A percentile compares a stretch with the other conserved stretches of the same genome.
Conservation (phyloP, 2,113 vertebrate genomes). For the Charadrius vociferus region DNA sequence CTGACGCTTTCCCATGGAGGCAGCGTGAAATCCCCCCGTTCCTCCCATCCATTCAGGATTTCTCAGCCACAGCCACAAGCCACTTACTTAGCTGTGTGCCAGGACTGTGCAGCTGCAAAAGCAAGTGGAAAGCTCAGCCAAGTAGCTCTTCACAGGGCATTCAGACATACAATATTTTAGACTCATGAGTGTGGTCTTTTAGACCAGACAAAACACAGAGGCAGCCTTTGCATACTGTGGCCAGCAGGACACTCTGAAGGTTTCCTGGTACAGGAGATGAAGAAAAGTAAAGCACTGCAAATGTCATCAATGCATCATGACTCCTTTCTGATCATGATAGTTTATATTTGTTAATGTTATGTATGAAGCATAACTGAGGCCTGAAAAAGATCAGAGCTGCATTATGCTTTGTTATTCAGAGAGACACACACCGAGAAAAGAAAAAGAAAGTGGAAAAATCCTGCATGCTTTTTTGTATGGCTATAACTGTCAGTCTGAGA, state of each 20-base stretch:
- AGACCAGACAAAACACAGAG: constrained; percentile 9
- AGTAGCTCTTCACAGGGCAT: not conserved
- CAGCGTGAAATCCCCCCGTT: not conserved
- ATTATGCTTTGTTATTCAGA: not conserved
- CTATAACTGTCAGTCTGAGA: not conserved
- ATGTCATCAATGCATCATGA: not conserved
- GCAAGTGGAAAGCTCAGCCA: not conserved
- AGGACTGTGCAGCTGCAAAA: constrained; percentile 26
- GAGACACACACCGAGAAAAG: not conserved
- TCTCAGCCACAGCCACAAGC: not conserved
- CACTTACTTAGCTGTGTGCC: not conserved
- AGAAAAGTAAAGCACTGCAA: not conserved
- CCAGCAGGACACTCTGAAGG: not conserved
- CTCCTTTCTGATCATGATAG: not conserved
- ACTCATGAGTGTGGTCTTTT: not conserved
- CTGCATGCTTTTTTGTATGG: not conserved
- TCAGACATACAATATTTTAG: constrained; percentile 1
- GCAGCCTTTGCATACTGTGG: not conserved
- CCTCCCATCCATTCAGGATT: not conserved
- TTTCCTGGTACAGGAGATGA: not conserved
- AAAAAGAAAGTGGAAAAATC: not conserved
- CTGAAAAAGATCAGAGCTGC: not conserved
- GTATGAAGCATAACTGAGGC: not conserved
- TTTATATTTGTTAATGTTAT: not conserved
- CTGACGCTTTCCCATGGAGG: not conserved